Percentiles rank a stretch among this genome's conserved stretches.
Conservation (phyloP, 2,888 invertebrate species). For the Dione vanillae region DNA sequence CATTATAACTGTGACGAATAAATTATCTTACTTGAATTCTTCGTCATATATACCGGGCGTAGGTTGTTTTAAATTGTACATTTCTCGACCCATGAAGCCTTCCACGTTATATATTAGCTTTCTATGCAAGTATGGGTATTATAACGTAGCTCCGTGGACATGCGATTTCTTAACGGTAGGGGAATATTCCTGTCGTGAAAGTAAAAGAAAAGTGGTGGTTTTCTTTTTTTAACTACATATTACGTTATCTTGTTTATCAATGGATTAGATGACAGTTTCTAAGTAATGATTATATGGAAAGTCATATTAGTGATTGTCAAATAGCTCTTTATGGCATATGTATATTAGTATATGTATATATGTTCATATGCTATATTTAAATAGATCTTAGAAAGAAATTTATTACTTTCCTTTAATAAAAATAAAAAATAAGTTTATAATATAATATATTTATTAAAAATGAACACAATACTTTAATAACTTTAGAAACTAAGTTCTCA, state of each 20-base stretch:
- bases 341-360: not conserved
- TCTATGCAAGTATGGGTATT: slow-evolving; percentile 28
- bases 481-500: slow-evolving; percentile 1
- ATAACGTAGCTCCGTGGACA: slow-evolving; percentile 26
- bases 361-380: no score
- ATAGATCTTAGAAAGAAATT: no score
- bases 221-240: slow-evolving; percentile 21
- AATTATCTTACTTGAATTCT: not conserved
- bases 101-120: slow-evolving; percentile 32
- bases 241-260: slow-evolving; percentile 13
- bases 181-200: slow-evolving; percentile 27
- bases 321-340: not conserved
- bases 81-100: slow-evolving; percentile 19
- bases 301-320: not conserved
- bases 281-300: not conserved
- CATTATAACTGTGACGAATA: no score
- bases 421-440: no score
- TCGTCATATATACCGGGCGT: not conserved
- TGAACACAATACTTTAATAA: not conserved
- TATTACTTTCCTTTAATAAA: no score
- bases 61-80: slow-evolving; percentile 30
- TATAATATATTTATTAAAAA: not conserved
- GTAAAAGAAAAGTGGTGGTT: slow-evolving; percentile 19
- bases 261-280: slow-evolving; percentile 11
- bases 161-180: slow-evolving; percentile 37